A percentile compares a stretch with the other conserved stretches of the same genome.
Evolutionary conservation across 2,888 invertebrate genomes (phyloP).

Genomic region (Yponomeuta evonymella): DNA sequence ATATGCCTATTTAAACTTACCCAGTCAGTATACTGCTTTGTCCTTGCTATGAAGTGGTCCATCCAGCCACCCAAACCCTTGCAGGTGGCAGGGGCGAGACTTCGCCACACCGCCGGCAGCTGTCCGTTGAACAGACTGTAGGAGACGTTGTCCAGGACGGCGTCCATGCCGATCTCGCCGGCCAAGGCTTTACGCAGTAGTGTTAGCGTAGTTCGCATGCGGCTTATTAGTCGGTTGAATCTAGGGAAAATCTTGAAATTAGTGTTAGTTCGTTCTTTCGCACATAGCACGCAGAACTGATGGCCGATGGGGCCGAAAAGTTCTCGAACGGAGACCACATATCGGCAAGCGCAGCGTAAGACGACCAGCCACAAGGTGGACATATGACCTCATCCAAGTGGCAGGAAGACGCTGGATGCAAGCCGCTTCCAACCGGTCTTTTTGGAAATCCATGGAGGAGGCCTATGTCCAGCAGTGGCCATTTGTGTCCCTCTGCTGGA

Average conservation of each 20-base stretch:
- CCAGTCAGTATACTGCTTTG: slow-evolving; percentile 86
- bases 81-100: slow-evolving; percentile 88
- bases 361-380: too few species aligned
- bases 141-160: slow-evolving; percentile 87
- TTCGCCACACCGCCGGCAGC: slow-evolving; percentile 87
- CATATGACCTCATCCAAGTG: too few species aligned
- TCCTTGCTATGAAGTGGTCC: slow-evolving; percentile 85
- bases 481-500: too few species aligned
- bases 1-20: slow-evolving; percentile 46
- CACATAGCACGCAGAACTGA: too few species aligned
- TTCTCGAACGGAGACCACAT: too few species aligned
- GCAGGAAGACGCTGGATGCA: too few species aligned
- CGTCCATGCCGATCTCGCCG: slow-evolving; percentile 95
- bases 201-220: slow-evolving; percentile 82
- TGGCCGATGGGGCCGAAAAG: too few species aligned
- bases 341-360: too few species aligned
- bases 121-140: slow-evolving; percentile 90
- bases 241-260: slow-evolving; percentile 30
- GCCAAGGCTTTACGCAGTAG: slow-evolving; percentile 88
- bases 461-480: too few species aligned
- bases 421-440: too few species aligned
- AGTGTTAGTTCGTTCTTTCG: neutral
- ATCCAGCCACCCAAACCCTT: slow-evolving; percentile 93
- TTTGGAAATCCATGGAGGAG: too few species aligned
- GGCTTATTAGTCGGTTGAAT: slow-evolving; percentile 85